Percentiles rank a stretch among this genome's conserved stretches.
phyloP scores from a whole-genome alignment of 2,888 invertebrate genomes.

The Tolmerus cingulatus region DNA sequence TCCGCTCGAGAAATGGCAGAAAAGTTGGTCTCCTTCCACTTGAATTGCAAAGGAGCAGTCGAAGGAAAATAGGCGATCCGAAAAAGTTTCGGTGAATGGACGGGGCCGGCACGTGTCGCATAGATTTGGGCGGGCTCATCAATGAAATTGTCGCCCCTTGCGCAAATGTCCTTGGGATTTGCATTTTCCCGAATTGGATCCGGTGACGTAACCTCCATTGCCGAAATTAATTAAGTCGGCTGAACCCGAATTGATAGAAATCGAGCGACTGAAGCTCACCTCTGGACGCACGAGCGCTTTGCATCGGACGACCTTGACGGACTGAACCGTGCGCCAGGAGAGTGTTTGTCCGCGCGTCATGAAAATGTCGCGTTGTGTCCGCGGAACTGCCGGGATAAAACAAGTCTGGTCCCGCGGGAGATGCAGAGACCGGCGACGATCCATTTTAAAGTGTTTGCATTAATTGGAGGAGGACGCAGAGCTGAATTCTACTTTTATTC shows the following conservation, averaged over 20 bases:
- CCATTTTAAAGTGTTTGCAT: neutral
- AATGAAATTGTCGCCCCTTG: neutral
- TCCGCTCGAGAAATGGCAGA: neutral
- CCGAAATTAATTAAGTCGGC: neutral
- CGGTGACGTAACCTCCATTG: neutral
- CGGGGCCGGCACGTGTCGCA: neutral
- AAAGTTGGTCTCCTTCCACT: neutral
- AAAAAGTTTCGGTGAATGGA: neutral
- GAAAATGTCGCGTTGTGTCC: neutral
- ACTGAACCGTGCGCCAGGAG: neutral
- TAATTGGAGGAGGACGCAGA: neutral
- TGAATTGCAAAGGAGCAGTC: neutral
- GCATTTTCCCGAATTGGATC: neutral
- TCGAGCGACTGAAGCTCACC: neutral
- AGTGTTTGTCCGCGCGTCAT: neutral
- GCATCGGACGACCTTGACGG: neutral
- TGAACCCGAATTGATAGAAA: neutral
- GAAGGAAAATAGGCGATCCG: neutral
- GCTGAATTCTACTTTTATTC: neutral
- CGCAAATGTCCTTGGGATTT: neutral
- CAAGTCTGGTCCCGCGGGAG: neutral
- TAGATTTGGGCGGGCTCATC: neutral
- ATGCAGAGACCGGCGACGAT: neutral
- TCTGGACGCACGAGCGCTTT: neutral
- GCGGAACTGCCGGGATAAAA: neutral